phyloP scores from a whole-genome alignment of 2,888 invertebrate species.

The Parthenolecanium corni region DNA sequence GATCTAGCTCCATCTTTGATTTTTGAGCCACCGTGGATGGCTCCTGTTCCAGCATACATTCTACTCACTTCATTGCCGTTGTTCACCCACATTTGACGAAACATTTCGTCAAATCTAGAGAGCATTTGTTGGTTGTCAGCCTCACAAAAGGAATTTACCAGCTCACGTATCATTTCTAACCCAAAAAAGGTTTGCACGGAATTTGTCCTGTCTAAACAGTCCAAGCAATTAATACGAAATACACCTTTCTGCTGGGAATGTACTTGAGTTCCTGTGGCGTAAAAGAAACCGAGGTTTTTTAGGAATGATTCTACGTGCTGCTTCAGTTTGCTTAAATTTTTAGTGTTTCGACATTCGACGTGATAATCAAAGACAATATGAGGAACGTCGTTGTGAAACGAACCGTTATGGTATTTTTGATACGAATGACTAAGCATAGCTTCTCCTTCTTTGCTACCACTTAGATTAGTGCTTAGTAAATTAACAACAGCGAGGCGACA shows the following conservation, averaged over 20 bases:
- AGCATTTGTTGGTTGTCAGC: conserved; percentile 83
- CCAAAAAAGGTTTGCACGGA: conserved; percentile 94
- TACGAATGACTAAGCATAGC: conserved; percentile 87
- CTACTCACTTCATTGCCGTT: conserved; percentile 99
- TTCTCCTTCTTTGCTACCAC: conserved; percentile 95
- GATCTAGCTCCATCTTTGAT: conserved; percentile 95
- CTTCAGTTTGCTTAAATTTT: conserved; percentile 69
- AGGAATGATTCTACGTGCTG: conserved; percentile 56
- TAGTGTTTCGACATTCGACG: conserved; percentile 74
- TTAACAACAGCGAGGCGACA: conserved; percentile 86
- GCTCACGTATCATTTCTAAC: conserved; percentile 51
- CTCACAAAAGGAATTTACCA: conserved; percentile 50
- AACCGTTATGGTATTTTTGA: conserved; percentile 41
- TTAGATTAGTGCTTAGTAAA: conserved; percentile 75
- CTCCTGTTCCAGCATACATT: conserved; percentile 98
- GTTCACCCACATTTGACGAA: conserved; percentile 91
- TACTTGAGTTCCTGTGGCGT: conserved; percentile 43
- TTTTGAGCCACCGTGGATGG: conserved; percentile 92
- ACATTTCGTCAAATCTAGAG: conserved; percentile 85
- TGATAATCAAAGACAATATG: conserved; percentile 95
- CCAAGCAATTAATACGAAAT: conserved; percentile 90
- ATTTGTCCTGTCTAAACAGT: conserved; percentile 96
- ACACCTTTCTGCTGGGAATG: conserved; percentile 72
- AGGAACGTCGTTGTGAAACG: conserved; percentile 51
- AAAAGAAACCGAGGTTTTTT: conserved; percentile 62